These are phyloP conservation scores for Drosophila histrio DNA, from an alignment of 2,888 invertebrate species.

Conservation along the genomic window DNA sequence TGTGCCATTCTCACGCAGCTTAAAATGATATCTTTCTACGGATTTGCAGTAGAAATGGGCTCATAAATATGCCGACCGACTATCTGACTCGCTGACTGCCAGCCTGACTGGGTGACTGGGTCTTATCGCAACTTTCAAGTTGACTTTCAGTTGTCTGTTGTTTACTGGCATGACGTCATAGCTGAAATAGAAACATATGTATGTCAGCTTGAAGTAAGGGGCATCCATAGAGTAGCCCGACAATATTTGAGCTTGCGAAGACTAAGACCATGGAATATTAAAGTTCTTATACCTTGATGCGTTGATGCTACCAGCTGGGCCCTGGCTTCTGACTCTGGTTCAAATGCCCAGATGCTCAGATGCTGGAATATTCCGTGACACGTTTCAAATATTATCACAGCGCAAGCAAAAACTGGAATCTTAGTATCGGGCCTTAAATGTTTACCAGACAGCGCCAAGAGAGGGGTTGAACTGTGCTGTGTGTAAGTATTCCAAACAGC, in stretches of 20 bases:
- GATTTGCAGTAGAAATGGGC: slow-evolving; percentile 61
- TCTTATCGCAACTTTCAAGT: slow-evolving; percentile 41
- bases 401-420: slow-evolving; percentile 62
- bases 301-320: slow-evolving; percentile 29
- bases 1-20: slow-evolving; percentile 76
- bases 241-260: slow-evolving; percentile 68
- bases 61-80: slow-evolving; percentile 69
- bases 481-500: slow-evolving; percentile 30
- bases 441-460: slow-evolving; percentile 14
- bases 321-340: slow-evolving; percentile 17
- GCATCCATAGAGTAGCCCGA: slow-evolving; percentile 35
- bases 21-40: slow-evolving; percentile 37
- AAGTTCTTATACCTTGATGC: slow-evolving; percentile 1
- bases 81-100: slow-evolving; percentile 41
- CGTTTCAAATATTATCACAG: slow-evolving; percentile 74
- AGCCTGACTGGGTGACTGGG: slow-evolving; percentile 32
- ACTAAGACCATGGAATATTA: slow-evolving; percentile 44
- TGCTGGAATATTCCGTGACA: slow-evolving; percentile 74
- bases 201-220: not conserved
- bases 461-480: slow-evolving; percentile 6
- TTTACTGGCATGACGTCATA: slow-evolving; percentile 58
- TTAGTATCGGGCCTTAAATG: slow-evolving; percentile 40
- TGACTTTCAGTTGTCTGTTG: slow-evolving; percentile 29
- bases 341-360: slow-evolving; percentile 4
- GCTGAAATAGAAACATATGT: slow-evolving; percentile 47